Evolutionary conservation across 2,888 invertebrate genomes (phyloP).

Genomic region (Deroplatys truncata): DNA sequence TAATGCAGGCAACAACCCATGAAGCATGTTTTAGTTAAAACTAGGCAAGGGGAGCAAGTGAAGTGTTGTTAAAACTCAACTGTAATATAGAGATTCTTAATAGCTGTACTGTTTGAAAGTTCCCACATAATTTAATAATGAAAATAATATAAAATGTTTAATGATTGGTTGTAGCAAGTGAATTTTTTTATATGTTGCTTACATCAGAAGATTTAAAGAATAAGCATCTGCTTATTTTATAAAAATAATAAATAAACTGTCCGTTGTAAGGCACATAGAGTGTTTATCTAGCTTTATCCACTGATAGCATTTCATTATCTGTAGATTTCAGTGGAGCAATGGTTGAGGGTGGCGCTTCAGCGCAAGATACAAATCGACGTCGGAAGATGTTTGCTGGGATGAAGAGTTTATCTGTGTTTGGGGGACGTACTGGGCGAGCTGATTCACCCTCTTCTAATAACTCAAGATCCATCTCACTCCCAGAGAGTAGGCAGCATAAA

Average conservation of each 20-base stretch:
- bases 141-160: no score
- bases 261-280: not conserved
- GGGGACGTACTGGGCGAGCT: conserved; percentile 62
- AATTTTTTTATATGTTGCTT: no score
- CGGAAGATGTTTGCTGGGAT: conserved; percentile 76
- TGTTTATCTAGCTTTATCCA: not conserved
- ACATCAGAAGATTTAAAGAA: no score
- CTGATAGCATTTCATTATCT: not conserved
- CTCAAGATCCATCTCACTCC: conserved; percentile 73
- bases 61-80: no score
- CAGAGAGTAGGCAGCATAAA: conserved; percentile 65
- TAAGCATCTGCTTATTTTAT: no score
- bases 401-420: conserved; percentile 74
- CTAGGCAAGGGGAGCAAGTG: no score
- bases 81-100: no score
- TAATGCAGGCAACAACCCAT: no score
- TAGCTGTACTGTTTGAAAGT: no score
- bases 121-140: no score
- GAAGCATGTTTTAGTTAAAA: no score
- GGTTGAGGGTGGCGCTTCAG: not conserved
- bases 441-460: conserved; percentile 26
- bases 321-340: conserved; percentile 11
- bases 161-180: no score
- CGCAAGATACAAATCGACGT: conserved; percentile 45
- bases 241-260: not conserved